A percentile compares a stretch with the other conserved stretches of the same genome.
Evolutionary conservation across 2,113 vertebrate species (phyloP).

Genomic region (Caretta caretta): DNA sequence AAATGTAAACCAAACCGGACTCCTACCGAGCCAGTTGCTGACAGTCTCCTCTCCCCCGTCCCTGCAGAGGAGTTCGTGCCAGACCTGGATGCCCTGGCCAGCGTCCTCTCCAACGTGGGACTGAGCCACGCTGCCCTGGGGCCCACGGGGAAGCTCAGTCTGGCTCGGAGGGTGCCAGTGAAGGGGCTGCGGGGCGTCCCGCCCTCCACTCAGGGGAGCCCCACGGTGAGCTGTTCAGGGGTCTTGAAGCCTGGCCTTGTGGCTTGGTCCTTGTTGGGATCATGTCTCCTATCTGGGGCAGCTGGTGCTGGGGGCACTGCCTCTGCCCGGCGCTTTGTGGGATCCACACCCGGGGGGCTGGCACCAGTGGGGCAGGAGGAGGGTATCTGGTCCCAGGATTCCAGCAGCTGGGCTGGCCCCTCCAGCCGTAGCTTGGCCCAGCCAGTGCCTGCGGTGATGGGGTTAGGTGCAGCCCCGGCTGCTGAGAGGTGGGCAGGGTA

Average conservation of each 20-base stretch:
- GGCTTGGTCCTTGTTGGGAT: too few relatives aligned
- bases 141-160: slow-evolving; percentile 8
- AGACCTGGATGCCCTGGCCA: slow-evolving; percentile 44
- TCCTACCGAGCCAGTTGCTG: background rate
- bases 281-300: background rate
- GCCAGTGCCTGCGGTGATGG: background rate
- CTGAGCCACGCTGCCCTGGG: background rate
- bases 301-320: too few relatives aligned
- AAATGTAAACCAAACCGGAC: too few relatives aligned
- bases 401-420: background rate
- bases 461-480: background rate
- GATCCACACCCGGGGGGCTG: background rate
- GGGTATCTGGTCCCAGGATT: background rate
- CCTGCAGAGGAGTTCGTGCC: slow-evolving; percentile 28
- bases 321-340: background rate
- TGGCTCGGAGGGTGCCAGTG: slow-evolving; percentile 67
- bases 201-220: background rate
- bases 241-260: too few relatives aligned
- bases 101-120: slow-evolving; percentile 37
- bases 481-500: too few relatives aligned
- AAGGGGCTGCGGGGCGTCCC: slow-evolving; percentile 15
- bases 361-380: background rate
- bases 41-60: background rate
- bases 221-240: background rate
- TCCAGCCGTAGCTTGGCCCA: background rate